A percentile compares a stretch with the other conserved stretches of the same genome.
phyloP scores from a whole-genome alignment of 2,797 vertebrate genomes.

The Ficedula albicollis region DNA sequence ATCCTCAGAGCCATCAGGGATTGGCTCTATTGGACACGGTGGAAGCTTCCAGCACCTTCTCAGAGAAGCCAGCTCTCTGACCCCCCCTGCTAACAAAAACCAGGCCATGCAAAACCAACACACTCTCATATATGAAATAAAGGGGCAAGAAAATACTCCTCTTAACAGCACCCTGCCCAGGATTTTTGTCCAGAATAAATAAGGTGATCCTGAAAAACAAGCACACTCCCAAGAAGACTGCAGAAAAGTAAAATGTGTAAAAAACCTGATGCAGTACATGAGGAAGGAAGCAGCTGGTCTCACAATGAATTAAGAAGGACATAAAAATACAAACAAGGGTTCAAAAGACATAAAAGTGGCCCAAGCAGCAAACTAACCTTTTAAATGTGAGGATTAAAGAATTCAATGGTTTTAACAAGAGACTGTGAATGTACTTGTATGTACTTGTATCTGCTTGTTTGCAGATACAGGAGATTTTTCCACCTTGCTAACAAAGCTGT shows the following conservation, averaged over 20 bases:
- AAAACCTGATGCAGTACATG: background rate
- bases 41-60: background rate
- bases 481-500: background rate
- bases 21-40: accelerated
- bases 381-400: background rate
- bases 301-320: background rate
- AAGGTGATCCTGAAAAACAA: background rate
- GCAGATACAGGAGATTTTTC: background rate
- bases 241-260: background rate
- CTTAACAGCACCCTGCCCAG: background rate
- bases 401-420: background rate
- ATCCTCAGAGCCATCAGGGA: background rate
- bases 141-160: background rate
- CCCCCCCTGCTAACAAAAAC: background rate
- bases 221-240: background rate
- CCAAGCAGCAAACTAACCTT: background rate
- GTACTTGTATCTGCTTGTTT: background rate
- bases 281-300: background rate
- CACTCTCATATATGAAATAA: background rate
- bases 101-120: background rate
- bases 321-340: background rate
- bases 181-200: background rate
- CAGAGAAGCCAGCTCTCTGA: too few relatives aligned
- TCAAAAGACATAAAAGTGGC: background rate
- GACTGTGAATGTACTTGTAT: background rate